Conservation (phyloP, 1,140 invertebrate species). For the Neuroterus valhalla region DNA sequence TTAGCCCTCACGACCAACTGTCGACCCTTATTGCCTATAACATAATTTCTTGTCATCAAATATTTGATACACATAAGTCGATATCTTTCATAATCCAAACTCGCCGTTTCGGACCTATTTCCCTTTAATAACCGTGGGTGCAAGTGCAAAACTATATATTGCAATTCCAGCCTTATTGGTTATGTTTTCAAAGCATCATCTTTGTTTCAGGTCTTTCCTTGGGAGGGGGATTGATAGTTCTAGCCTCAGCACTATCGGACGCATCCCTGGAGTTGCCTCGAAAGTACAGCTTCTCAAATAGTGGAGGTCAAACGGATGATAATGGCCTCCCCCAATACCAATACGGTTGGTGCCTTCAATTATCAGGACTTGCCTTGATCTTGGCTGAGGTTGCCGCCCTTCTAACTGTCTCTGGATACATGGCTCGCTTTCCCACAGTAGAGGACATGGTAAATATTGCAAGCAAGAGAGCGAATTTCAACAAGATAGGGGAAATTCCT, state of each 20-base stretch:
- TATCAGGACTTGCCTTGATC: constrained; percentile 80
- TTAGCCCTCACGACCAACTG: too few species aligned
- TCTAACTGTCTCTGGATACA: constrained; percentile 79
- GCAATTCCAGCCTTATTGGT: too few species aligned
- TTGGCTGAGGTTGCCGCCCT: constrained; percentile 81
- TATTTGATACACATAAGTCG: too few species aligned
- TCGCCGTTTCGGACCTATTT: too few species aligned
- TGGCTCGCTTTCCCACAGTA: constrained; percentile 78
- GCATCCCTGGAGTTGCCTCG: constrained; percentile 75
- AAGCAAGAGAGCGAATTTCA: too few species aligned
- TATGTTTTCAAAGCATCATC: too few species aligned
- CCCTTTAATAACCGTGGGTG: too few species aligned
- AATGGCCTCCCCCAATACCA: constrained; percentile 76
- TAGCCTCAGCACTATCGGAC: constrained; percentile 80
- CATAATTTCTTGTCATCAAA: too few species aligned
- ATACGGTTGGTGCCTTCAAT: constrained; percentile 84
- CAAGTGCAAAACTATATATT: too few species aligned
- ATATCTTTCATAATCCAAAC: too few species aligned
- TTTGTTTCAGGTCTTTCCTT: constrained; percentile 78
- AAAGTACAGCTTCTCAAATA: constrained; percentile 69
- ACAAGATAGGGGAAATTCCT: too few species aligned
- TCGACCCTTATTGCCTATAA: too few species aligned
- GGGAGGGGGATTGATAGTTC: constrained; percentile 79
- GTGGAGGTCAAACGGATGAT: constrained; percentile 63
- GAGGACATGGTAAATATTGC: constrained; percentile 78